Conservation (phyloP, 2,888 invertebrate species). For the Acanthopleura granulata region DNA sequence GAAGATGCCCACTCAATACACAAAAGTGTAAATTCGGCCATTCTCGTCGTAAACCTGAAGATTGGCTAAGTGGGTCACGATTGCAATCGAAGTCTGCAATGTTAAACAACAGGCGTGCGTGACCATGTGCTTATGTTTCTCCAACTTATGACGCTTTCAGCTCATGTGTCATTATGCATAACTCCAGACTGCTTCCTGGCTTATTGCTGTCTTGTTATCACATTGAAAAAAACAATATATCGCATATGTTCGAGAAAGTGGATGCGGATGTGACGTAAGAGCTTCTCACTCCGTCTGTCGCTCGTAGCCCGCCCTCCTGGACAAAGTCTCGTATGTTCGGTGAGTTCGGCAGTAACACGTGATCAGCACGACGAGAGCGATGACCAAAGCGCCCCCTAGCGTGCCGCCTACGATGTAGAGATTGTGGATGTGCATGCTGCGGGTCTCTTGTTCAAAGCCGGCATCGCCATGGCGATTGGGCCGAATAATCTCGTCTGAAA, state of each 20-base stretch:
- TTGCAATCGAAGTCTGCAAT: no score
- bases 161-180: no score
- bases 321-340: conserved; percentile 73
- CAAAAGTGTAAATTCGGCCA: no score
- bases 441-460: conserved; percentile 19
- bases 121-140: no score
- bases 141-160: no score
- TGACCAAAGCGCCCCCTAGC: conserved; percentile 80
- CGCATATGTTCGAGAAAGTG: background rate
- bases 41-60: no score
- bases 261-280: background rate
- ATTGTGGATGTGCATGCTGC: conserved; percentile 75
- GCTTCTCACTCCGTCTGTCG: conserved; percentile 33
- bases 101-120: no score
- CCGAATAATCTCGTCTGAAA: background rate
- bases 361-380: conserved; percentile 82
- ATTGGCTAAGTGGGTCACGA: no score
- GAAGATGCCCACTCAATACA: no score
- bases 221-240: background rate
- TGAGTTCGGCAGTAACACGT: conserved; percentile 85
- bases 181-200: no score
- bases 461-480: background rate
- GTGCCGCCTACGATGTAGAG: conserved; percentile 85
- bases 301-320: conserved; percentile 30
- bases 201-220: no score